Evolutionary conservation across 2,888 invertebrate genomes (phyloP).

Genomic region (Suillia variegata): DNA sequence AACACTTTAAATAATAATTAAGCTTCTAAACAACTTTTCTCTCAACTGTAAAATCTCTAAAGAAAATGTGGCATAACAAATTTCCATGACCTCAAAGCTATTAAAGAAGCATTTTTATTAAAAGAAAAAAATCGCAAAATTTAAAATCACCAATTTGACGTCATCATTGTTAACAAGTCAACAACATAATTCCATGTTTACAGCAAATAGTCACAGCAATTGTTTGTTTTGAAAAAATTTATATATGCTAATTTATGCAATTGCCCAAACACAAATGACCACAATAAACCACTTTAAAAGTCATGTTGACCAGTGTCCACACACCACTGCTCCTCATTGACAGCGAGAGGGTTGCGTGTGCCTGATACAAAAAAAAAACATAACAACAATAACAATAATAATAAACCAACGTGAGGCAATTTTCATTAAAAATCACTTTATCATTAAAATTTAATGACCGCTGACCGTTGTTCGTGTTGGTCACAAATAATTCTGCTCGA

Average conservation of each 20-base stretch:
- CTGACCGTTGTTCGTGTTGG: too few relatives aligned
- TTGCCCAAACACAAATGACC: slow-evolving; percentile 42
- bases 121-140: too few relatives aligned
- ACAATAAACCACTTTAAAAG: slow-evolving; percentile 36
- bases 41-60: too few relatives aligned
- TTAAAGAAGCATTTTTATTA: too few relatives aligned
- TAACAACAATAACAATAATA: too few relatives aligned
- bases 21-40: too few relatives aligned
- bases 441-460: slow-evolving; percentile 39
- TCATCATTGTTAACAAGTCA: neutral
- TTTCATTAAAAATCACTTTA: slow-evolving; percentile 41
- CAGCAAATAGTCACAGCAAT: neutral
- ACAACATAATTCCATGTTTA: neutral
- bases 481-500: too few relatives aligned
- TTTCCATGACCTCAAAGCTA: too few relatives aligned
- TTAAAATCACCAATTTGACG: neutral
- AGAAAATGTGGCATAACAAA: too few relatives aligned
- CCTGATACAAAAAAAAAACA: neutral
- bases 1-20: too few relatives aligned
- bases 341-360: slow-evolving; percentile 8
- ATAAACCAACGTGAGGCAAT: too few relatives aligned
- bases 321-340: slow-evolving; percentile 4
- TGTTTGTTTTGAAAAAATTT: neutral
- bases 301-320: slow-evolving; percentile 39
- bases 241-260: slow-evolving; percentile 47